These are phyloP conservation scores for Agelastica alni DNA, from an alignment of 2,888 invertebrate species.

Conservation along the genomic window DNA sequence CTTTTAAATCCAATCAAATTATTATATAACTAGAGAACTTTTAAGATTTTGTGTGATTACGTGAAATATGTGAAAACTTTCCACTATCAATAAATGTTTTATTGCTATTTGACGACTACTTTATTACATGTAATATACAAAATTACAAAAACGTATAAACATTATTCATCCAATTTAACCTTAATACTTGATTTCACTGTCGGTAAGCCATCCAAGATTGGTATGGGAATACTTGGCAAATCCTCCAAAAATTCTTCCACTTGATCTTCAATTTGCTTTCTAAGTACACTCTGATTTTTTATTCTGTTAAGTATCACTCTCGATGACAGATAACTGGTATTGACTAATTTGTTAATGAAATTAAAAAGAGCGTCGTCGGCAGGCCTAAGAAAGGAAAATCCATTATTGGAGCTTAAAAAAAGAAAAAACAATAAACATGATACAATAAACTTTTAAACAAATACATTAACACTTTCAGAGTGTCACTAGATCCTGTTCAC, in stretches of 20 bases:
- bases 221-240: conserved; percentile 29
- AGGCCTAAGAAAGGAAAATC: conserved; percentile 35
- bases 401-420: conserved; percentile 27
- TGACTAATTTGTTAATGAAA: conserved; percentile 40
- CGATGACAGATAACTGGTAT: conserved; percentile 40
- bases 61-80: too few species aligned
- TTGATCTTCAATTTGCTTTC: conserved; percentile 36
- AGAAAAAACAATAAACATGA: too few species aligned
- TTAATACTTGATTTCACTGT: not conserved
- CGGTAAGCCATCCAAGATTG: conserved; percentile 26
- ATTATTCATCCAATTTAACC: not conserved
- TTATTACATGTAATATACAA: not conserved
- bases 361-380: conserved; percentile 41
- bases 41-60: too few species aligned
- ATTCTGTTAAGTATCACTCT: conserved; percentile 38
- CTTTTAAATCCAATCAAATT: too few species aligned
- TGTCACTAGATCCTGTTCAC: too few species aligned
- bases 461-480: too few species aligned
- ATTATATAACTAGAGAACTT: too few species aligned
- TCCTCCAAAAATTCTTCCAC: conserved; percentile 36
- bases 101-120: not conserved
- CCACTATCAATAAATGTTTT: too few species aligned
- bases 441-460: too few species aligned
- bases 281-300: conserved; percentile 35
- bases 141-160: not conserved